Conservation (phyloP, 2,888 invertebrate genomes). For the Polydesmus complanatus region DNA sequence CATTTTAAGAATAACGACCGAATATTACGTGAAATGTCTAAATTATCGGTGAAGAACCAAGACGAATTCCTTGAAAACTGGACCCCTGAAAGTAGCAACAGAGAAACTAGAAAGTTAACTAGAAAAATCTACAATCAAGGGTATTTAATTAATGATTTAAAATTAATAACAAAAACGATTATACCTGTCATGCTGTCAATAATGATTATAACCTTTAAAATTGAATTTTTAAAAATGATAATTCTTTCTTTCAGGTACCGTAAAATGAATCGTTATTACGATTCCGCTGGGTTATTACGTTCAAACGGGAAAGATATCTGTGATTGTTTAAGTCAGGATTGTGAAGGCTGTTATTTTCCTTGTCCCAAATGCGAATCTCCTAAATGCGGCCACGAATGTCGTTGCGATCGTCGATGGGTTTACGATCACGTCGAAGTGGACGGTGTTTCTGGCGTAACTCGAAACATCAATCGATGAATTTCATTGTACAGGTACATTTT, state of each 20-base stretch:
- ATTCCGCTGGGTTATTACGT: constrained; percentile 52
- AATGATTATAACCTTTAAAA: too few relatives aligned
- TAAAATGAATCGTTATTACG: constrained; percentile 38
- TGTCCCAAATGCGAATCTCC: constrained; percentile 56
- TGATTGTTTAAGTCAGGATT: constrained; percentile 63
- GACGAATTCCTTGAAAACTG: constrained; percentile 41
- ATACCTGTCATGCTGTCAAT: neutral
- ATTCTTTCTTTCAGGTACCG: constrained; percentile 31
- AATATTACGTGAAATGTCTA: neutral
- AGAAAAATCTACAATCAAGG: constrained; percentile 44
- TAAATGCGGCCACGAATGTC: constrained; percentile 69
- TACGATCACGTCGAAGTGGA: constrained; percentile 65
- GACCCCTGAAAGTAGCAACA: constrained; percentile 61
- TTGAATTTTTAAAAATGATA: too few relatives aligned
- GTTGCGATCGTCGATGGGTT: constrained; percentile 57
- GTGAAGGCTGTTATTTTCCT: constrained; percentile 72
- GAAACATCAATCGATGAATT: neutral
- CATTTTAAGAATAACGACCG: neutral
- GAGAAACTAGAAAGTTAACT: constrained; percentile 61
- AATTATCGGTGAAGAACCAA: neutral
- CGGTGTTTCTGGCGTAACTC: constrained; percentile 34
- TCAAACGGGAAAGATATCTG: constrained; percentile 56
- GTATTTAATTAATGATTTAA: constrained; percentile 25
- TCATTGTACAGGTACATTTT: too few relatives aligned
- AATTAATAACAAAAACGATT: neutral